Evolutionary conservation across 2,888 invertebrate species (phyloP), one percentile per base, ranked within the genome.

Genomic region (Amphipoea lucens): DNA sequence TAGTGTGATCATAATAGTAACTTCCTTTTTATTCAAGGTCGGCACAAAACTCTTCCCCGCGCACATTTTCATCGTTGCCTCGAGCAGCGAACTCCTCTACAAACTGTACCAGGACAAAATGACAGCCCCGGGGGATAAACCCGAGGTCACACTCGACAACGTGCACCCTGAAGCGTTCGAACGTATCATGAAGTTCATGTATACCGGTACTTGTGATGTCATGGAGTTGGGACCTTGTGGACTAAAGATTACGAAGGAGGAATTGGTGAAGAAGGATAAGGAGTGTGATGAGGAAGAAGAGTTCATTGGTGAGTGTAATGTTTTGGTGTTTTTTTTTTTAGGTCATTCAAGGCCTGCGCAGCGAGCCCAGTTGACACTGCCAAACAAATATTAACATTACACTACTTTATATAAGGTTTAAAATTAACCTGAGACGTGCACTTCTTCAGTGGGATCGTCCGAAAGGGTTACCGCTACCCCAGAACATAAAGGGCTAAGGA

Each of bases 31-130:
- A 89, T 91, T 88, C 23, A 89, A 98, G 98, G 96, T 98, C 57
- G 97, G 97, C 51, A 93, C 96, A 75, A 97, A 97, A 87, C 93
- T 92, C 4, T 98, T 97, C 94, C 97, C 98, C 0, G 98, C 98
- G 0, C 99, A 99, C 93, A 97, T 97, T 87, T 98, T 97, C 93
- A 97, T 99, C 74, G 92, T 99, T 0, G 97, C 98, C 0, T 97
- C 97, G 0, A 97, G 97, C 84, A 98, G 98, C 81, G 97, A 97
- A 12, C 97, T 97, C 40, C 96, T 98, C 12, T 97, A 97, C 87
- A 97, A 97, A 80, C 88, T 97, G 4, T 97, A 98, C 81, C 91
- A 93, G 78, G 95, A 97, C 11, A 87, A 93, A 45, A 92, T 90
- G 82, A 90, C 86, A 23, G 86, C 74, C 23, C 90, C 82, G 20